phyloP scores from a whole-genome alignment of 2,888 invertebrate genomes.

The Sepiola atlantica region DNA sequence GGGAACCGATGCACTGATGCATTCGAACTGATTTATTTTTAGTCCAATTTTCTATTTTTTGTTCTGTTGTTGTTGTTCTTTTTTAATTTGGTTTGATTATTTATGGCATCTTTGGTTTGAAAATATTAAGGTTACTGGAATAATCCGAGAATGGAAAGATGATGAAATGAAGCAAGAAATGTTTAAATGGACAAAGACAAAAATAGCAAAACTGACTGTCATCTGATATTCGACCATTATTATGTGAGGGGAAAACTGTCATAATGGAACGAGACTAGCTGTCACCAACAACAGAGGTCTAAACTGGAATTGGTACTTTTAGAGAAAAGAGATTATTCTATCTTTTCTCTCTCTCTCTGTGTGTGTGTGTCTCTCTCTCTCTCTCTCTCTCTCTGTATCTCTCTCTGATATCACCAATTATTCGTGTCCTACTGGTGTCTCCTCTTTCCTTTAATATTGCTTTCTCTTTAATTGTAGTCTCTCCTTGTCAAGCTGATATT shows the following conservation, averaged over 20 bases:
- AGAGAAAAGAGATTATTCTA: background rate
- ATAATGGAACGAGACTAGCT: slow-evolving; percentile 14
- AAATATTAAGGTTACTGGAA: background rate
- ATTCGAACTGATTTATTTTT: background rate
- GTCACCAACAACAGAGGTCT: background rate
- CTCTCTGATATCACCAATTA: background rate
- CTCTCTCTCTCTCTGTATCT: too few species aligned
- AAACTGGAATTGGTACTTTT: background rate
- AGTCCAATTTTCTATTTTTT: background rate
- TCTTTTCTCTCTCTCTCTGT: background rate
- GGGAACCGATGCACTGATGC: background rate
- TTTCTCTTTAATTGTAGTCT: background rate
- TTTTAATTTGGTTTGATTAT: background rate
- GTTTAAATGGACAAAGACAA: background rate
- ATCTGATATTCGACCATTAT: background rate
- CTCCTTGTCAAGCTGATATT: background rate
- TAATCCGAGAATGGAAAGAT: background rate
- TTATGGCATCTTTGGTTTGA: background rate
- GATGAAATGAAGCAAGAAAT: background rate
- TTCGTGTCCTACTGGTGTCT: background rate
- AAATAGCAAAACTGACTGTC: background rate
- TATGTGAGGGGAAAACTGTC: background rate
- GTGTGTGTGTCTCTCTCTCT: too few species aligned
- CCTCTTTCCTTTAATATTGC: background rate
- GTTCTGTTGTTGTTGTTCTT: background rate